A percentile compares a stretch with the other conserved stretches of the same genome.
phyloP scores from a whole-genome alignment of 2,888 invertebrate species.

The Melieria omissa region DNA sequence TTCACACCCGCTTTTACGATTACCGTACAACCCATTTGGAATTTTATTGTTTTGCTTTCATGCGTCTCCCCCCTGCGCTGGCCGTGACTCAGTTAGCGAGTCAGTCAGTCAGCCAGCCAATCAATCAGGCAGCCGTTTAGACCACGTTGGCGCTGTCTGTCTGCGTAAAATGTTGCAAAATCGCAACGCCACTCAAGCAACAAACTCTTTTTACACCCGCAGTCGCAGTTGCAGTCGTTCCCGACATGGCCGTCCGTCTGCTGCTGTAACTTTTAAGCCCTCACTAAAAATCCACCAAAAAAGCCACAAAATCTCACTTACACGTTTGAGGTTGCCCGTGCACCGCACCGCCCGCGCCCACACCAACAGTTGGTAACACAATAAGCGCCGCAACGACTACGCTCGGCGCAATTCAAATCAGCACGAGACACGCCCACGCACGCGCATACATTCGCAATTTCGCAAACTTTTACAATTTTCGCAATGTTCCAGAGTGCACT shows the following conservation, averaged over 20 bases:
- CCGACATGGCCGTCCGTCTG: neutral
- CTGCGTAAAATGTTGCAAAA: too few relatives aligned
- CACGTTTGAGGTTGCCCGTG: slow-evolving; percentile 22
- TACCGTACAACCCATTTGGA: too few relatives aligned
- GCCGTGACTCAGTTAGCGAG: too few relatives aligned
- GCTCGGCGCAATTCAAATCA: slow-evolving; percentile 6
- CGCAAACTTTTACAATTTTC: slow-evolving; percentile 27
- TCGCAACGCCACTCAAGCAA: too few relatives aligned
- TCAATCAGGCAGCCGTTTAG: too few relatives aligned
- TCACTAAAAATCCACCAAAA: slow-evolving; percentile 21
- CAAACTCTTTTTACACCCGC: too few relatives aligned
- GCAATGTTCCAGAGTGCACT: slow-evolving; percentile 11
- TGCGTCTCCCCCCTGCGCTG: too few relatives aligned
- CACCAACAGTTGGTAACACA: neutral
- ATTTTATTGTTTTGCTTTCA: too few relatives aligned
- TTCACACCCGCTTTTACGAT: too few relatives aligned
- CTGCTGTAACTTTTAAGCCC: slow-evolving; percentile 27
- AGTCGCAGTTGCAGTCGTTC: too few relatives aligned
- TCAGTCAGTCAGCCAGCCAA: too few relatives aligned
- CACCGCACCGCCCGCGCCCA: neutral
- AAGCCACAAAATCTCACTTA: slow-evolving; percentile 30
- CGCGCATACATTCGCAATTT: neutral
- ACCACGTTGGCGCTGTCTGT: too few relatives aligned
- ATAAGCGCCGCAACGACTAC: neutral
- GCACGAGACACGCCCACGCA: neutral